Percentiles rank a stretch among this genome's conserved stretches.
Conservation (phyloP, 2,888 invertebrate species). For the Arenicola marina region DNA sequence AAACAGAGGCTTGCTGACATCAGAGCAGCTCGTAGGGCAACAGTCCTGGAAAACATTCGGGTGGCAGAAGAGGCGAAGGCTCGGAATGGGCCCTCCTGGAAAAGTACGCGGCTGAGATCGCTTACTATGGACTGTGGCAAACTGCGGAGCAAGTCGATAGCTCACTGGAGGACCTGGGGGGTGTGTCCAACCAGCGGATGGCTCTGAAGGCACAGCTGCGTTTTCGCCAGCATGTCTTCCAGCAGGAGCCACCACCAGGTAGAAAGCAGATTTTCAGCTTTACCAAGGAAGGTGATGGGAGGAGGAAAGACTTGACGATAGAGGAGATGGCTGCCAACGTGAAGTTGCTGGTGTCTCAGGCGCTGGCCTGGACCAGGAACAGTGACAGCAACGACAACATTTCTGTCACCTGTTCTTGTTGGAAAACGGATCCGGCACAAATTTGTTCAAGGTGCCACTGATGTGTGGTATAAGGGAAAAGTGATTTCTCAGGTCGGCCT, state of each 20-base stretch:
- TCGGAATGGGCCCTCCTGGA: not conserved
- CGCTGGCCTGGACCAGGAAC: too few relatives aligned
- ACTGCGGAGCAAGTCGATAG: not conserved
- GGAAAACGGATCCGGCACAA: not conserved
- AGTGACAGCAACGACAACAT: not conserved
- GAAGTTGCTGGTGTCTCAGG: not conserved
- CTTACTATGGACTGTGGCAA: not conserved
- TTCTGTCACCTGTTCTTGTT: not conserved
- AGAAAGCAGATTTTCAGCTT: not conserved
- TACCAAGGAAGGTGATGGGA: not conserved
- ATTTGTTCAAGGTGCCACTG: not conserved
- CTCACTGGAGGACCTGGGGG: not conserved
- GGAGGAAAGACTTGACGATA: not conserved
- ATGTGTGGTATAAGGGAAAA: constrained; percentile 6
- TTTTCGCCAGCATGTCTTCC: not conserved
- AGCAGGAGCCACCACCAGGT: not conserved
- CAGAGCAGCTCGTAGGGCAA: not conserved
- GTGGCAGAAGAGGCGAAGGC: not conserved
- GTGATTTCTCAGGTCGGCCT: constrained; percentile 4
- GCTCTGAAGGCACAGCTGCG: not conserved
- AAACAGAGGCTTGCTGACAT: not conserved
- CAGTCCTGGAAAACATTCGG: not conserved
- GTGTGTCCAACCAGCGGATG: not conserved
- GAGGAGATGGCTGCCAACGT: not conserved
- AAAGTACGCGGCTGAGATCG: not conserved